Percentiles rank a stretch among this genome's conserved stretches.
These are phyloP conservation scores for Gambusia affinis DNA, from an alignment of 2,113 vertebrate genomes.

Conservation along the genomic window DNA sequence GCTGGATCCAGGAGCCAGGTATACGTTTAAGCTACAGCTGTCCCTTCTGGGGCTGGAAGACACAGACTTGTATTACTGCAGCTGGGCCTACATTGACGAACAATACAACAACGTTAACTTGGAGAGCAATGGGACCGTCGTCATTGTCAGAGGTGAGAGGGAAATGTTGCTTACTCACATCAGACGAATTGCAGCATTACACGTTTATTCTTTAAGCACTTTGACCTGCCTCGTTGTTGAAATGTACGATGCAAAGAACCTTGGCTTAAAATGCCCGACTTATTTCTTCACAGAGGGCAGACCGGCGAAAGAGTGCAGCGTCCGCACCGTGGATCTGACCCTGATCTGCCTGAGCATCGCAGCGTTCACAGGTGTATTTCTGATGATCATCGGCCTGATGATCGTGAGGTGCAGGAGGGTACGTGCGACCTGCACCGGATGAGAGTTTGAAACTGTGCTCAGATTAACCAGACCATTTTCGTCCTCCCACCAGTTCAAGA, in stretches of 20 bases:
- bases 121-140: slow-evolving; percentile 44
- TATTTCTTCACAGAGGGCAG: slow-evolving; percentile 32
- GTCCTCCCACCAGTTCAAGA: slow-evolving; percentile 48
- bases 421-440: slow-evolving; percentile 10
- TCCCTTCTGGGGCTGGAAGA: slow-evolving; percentile 49
- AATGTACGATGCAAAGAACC: too few species aligned
- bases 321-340: neutral
- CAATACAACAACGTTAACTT: rapidly evolving
- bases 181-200: neutral
- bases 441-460: neutral
- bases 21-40: slow-evolving; percentile 41
- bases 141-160: slow-evolving; percentile 68
- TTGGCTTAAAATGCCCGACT: too few species aligned
- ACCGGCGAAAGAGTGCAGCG: slow-evolving; percentile 27
- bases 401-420: slow-evolving; percentile 47
- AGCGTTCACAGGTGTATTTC: neutral
- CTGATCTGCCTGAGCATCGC: slow-evolving; percentile 29
- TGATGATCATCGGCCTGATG: neutral
- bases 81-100: neutral
- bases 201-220: too few species aligned
- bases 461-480: neutral
- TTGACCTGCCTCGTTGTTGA: neutral
- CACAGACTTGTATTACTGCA: slow-evolving; percentile 68
- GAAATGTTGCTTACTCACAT: neutral
- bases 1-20: rapidly evolving